A percentile compares a stretch with the other conserved stretches of the same genome.
Evolutionary conservation across 1,140 invertebrate genomes (phyloP).

Genomic region (Leptonema lineaticorne): DNA sequence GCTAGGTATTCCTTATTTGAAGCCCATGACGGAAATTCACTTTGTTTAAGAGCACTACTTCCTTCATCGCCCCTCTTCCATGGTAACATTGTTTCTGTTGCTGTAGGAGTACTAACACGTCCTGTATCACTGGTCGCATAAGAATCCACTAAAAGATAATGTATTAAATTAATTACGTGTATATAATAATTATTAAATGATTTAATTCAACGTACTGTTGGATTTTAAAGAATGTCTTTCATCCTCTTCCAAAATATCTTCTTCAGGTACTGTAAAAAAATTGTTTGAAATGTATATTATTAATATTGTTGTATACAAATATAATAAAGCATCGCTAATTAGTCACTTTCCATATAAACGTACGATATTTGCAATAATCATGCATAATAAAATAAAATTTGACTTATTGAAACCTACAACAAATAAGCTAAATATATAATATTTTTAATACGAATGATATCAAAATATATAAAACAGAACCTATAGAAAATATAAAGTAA

Average conservation of each 20-base stretch:
- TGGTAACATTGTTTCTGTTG: conserved; percentile 81
- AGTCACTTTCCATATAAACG: no score
- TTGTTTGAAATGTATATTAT: conserved; percentile 19
- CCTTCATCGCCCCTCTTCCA: conserved; percentile 82
- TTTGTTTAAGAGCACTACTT: conserved; percentile 74
- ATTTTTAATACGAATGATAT: no score
- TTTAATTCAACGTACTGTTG: conserved; percentile 45
- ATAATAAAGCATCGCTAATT: no score
- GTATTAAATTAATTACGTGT: neutral
- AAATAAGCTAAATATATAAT: no score
- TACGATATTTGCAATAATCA: conserved; percentile 31
- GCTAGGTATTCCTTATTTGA: conserved; percentile 89
- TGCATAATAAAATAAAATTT: no score
- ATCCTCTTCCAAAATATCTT: conserved; percentile 56
- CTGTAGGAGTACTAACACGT: conserved; percentile 79
- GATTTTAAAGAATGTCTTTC: conserved; percentile 50
- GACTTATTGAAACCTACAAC: no score
- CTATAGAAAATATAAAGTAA: no score
- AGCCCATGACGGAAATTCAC: conserved; percentile 89
- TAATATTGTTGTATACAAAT: no score
- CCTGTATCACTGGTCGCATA: conserved; percentile 55
- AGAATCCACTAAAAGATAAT: conserved; percentile 22
- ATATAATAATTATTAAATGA: neutral
- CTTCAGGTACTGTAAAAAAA: conserved; percentile 53
- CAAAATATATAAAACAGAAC: no score